Percentiles rank a stretch among this genome's conserved stretches.
These are phyloP conservation scores for Copsychus sechellarum DNA, from an alignment of 2,113 vertebrate genomes.

Conservation along the genomic window DNA sequence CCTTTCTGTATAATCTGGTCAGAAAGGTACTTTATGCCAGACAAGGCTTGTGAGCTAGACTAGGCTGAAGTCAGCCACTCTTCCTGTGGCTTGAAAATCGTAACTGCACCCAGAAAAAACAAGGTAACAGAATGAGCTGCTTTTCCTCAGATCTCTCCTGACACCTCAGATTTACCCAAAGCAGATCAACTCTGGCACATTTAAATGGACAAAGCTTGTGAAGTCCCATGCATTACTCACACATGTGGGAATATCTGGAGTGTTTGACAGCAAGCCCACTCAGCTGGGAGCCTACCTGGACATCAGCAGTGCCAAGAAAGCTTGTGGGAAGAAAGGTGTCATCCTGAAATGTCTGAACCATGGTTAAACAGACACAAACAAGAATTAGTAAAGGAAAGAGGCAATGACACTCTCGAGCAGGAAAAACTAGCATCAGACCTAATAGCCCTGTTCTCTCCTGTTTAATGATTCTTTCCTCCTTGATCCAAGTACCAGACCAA, in stretches of 20 bases:
- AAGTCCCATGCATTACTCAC: background rate
- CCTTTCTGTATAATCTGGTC: background rate
- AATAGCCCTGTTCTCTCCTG: background rate
- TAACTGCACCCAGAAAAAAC: background rate
- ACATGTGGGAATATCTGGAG: background rate
- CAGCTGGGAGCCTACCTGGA: background rate
- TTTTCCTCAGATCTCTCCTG: background rate
- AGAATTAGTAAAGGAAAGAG: background rate
- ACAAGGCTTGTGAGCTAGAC: background rate
- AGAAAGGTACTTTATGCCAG: background rate
- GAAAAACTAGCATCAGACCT: background rate
- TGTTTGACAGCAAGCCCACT: background rate
- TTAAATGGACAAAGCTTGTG: background rate
- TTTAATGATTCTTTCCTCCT: background rate
- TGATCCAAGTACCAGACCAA: background rate
- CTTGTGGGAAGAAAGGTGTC: background rate
- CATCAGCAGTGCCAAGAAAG: background rate
- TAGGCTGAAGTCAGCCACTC: background rate
- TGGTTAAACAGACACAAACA: background rate
- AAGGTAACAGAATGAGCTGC: background rate
- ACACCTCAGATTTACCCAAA: background rate
- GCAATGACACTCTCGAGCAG: background rate
- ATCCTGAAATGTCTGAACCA: background rate
- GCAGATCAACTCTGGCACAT: background rate
- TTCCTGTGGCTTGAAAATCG: background rate